Evolutionary conservation across 2,797 vertebrate genomes (phyloP).

Genomic region (Anguilla obscura): DNA sequence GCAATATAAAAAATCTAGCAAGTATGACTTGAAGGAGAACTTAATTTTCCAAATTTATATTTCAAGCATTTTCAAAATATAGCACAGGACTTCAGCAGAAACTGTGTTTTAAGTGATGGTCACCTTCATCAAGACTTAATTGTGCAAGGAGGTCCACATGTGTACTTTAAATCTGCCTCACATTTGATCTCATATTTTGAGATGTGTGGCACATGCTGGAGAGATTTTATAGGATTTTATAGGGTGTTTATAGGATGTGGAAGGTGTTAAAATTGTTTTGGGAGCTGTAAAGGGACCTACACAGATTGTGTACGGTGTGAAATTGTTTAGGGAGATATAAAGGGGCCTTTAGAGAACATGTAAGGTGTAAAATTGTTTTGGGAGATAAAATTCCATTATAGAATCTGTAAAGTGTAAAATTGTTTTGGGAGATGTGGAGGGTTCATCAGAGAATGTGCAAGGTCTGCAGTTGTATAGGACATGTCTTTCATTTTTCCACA

Average conservation of each 20-base stretch:
- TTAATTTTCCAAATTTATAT: background rate
- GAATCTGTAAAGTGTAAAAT: background rate
- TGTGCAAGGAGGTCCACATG: background rate
- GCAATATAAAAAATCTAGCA: too few relatives aligned
- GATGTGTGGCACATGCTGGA: background rate
- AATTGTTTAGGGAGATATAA: background rate
- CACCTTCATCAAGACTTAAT: background rate
- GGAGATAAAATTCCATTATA: background rate
- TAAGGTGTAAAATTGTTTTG: background rate
- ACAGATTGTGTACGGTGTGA: background rate
- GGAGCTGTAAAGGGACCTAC: background rate
- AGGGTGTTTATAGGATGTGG: too few relatives aligned
- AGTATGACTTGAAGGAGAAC: too few relatives aligned
- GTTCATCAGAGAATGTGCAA: background rate
- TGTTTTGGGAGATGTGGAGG: background rate
- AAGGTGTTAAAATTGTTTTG: background rate
- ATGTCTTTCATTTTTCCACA: background rate
- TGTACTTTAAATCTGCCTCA: background rate
- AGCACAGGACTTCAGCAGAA: background rate
- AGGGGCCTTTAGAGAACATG: too few relatives aligned
- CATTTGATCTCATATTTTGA: background rate
- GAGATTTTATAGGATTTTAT: too few relatives aligned
- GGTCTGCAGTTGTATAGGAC: background rate
- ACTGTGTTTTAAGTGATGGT: background rate
- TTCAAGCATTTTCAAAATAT: background rate